Conservation (phyloP, 2,113 vertebrate genomes). For the Elgaria multicarinata region DNA sequence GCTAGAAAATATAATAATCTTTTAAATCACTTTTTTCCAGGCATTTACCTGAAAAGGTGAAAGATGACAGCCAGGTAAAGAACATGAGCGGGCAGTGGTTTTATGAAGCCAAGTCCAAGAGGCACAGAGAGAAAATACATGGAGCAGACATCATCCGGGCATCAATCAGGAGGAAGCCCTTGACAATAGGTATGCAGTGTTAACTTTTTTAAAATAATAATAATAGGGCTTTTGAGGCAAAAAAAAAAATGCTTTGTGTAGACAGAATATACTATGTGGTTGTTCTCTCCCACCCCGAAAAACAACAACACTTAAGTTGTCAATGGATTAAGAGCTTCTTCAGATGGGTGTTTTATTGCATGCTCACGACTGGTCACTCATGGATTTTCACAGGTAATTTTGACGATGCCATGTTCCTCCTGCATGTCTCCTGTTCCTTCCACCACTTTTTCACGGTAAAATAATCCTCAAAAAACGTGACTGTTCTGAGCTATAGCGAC, state of each 20-base stretch:
- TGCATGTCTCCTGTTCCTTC: too few relatives aligned
- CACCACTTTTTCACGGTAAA: too few relatives aligned
- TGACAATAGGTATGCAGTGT: constrained; percentile 80
- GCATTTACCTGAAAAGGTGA: constrained; percentile 81
- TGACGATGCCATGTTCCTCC: too few relatives aligned
- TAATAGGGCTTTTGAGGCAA: not conserved
- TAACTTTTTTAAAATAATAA: not conserved
- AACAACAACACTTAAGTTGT: not conserved
- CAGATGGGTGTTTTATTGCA: too few relatives aligned
- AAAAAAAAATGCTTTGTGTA: not conserved
- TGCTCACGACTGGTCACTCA: too few relatives aligned
- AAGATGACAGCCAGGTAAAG: constrained; percentile 82
- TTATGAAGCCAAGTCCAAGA: constrained; percentile 91
- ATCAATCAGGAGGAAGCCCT: constrained; percentile 84
- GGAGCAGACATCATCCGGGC: constrained; percentile 90
- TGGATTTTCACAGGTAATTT: too few relatives aligned
- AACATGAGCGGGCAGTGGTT: constrained; percentile 97
- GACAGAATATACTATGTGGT: too few relatives aligned
- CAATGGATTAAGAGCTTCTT: too few relatives aligned
- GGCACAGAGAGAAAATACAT: constrained; percentile 89
- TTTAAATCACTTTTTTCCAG: constrained; percentile 67
- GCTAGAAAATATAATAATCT: not conserved
- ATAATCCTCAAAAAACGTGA: too few relatives aligned
- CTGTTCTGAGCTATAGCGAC: too few relatives aligned
- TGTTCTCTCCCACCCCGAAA: too few relatives aligned